Percentiles rank a stretch among this genome's conserved stretches.
Evolutionary conservation across 2,888 invertebrate species (phyloP).

Genomic region (Lacanobia wlatinum): DNA sequence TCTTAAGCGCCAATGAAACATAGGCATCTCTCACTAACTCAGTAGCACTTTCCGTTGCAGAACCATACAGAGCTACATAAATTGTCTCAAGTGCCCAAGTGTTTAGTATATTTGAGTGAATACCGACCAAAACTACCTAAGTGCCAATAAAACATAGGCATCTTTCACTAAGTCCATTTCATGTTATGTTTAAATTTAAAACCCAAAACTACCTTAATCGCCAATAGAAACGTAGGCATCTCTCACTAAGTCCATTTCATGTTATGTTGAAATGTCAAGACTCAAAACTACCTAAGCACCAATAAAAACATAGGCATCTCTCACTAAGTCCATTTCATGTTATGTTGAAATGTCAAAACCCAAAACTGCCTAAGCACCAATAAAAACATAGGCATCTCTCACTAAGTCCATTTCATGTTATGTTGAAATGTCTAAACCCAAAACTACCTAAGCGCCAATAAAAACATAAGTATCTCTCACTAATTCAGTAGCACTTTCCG

Average conservation of each 20-base stretch:
- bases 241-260: constrained; percentile 1
- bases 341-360: background rate
- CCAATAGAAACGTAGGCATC: constrained; percentile 1
- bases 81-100: constrained; percentile 42
- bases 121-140: constrained; percentile 25
- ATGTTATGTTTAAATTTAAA: too few species aligned
- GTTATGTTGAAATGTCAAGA: too few species aligned
- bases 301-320: constrained; percentile 31
- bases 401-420: background rate
- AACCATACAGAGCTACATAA: constrained; percentile 46
- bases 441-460: background rate
- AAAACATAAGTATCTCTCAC: constrained; percentile 27
- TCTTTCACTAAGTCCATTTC: background rate
- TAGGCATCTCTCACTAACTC: constrained; percentile 28
- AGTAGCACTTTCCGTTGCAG: constrained; percentile 59
- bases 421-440: background rate
- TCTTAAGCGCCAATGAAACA: background rate
- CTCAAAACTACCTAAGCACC: background rate
- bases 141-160: constrained; percentile 16
- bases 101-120: constrained; percentile 52
- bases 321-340: background rate
- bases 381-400: constrained; percentile 31
- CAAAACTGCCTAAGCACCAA: background rate
- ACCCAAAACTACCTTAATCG: background rate
- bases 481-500: constrained; percentile 37